Evolutionary conservation across 2,797 vertebrate genomes (phyloP).

Genomic region (Pristis pectinata): DNA sequence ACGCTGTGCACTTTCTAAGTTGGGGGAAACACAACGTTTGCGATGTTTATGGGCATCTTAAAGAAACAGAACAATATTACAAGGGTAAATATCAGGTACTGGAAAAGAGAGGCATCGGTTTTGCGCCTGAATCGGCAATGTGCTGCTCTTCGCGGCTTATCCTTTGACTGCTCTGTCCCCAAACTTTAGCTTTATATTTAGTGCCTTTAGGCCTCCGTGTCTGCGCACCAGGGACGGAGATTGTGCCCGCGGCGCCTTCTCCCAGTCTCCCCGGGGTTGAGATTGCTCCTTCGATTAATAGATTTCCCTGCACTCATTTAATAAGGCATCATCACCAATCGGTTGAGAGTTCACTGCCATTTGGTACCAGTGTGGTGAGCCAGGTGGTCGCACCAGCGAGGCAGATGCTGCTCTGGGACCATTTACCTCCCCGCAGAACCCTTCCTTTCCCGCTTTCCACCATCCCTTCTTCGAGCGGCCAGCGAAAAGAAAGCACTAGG

Average conservation of each 20-base stretch:
- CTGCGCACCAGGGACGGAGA: neutral
- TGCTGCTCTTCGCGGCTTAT: neutral
- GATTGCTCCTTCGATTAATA: neutral
- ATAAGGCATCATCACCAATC: neutral
- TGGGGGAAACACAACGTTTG: neutral
- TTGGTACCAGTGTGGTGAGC: neutral
- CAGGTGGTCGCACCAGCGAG: neutral
- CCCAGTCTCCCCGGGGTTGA: neutral
- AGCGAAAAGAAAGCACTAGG: neutral
- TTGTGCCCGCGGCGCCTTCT: neutral
- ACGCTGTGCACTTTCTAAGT: neutral
- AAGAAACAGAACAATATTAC: neutral
- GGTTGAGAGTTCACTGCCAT: neutral
- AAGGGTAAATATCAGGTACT: neutral
- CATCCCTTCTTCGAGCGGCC: neutral
- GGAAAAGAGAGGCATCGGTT: no score
- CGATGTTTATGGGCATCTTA: neutral
- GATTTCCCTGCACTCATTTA: conserved; percentile 1
- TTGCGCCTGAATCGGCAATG: neutral
- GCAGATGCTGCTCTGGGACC: conserved; percentile 13
- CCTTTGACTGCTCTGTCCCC: neutral
- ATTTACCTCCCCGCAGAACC: conserved; percentile 40
- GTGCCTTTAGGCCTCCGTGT: neutral
- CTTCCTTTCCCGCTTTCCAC: conserved; percentile 44
- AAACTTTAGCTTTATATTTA: neutral